Base-by-base conservation (phyloP, 1,140 invertebrate species). In the Drosophila parabipectinata region DNA sequence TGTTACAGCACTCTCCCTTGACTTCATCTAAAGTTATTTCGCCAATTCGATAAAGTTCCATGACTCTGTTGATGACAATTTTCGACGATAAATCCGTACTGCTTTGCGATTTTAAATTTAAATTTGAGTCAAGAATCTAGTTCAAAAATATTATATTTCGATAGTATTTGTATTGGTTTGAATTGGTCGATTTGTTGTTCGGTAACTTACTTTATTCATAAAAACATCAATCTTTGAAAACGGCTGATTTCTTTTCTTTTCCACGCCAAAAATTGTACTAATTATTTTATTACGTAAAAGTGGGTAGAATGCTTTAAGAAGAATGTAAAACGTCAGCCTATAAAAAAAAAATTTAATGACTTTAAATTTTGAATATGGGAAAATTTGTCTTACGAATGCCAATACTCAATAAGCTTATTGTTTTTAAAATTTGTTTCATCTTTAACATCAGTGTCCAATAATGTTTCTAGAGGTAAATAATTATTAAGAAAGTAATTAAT, bases 1-100 rank as follows among this genome's bases (percentile, higher is more conserved):
- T 63, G 52, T 79, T 67, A 18, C 41, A 26, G 0, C 58, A 56
- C 45, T 91, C 88, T 47, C 75, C 72, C 24, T 74, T 72, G 2
- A 84, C 72, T 24, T 90, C 59, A 3, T 73, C 12, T 14, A 14
- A 61, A 7, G 34, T 61, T 10, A 90, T 75, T 12, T 51, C 39
- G 3, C 67, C 69, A 2, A 32, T 61, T 8, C 44, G 62, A 0
- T 64, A 30, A 0, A 87, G 68, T 32, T 82, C 72, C 9, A 77
- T 52, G 0, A 69, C 63, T 4, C 66, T 54, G 32, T 78, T 52
- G 3, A 90, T 67, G 45, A 72, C 47, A 14, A 41, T 54, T 2
- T 62, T 64, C 4, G 1, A 5, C 3, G 30, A 12, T 14, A 4
- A 14, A 32, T 21, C 4, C 41, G 41, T 6, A 4, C 1, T 48